A percentile compares a stretch with the other conserved stretches of the same genome.
phyloP scores from a whole-genome alignment of 92 coral and sea anemone species.

The Epizoanthus illoricatus region DNA sequence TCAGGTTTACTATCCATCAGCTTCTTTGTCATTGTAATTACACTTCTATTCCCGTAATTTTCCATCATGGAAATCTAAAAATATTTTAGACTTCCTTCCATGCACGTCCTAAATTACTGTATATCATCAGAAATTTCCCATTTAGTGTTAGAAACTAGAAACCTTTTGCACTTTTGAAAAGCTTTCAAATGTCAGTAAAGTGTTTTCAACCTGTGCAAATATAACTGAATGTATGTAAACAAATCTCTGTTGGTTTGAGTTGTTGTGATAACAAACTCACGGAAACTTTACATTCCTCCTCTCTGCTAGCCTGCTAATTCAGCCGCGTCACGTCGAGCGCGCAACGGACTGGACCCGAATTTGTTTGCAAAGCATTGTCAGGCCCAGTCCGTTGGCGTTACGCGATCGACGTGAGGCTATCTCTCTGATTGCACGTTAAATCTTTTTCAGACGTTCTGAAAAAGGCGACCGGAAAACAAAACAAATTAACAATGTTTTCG shows the following conservation, averaged over 20 bases:
- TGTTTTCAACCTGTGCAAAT: background rate
- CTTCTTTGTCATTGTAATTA: background rate
- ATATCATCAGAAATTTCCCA: background rate
- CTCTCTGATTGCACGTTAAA: too few relatives aligned
- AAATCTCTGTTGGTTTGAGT: background rate
- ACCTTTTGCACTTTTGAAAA: background rate
- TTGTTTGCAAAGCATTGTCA: too few relatives aligned
- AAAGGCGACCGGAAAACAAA: too few relatives aligned
- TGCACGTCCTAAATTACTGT: too few relatives aligned
- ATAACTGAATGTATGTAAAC: background rate
- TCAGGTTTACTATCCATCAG: background rate
- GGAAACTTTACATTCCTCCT: background rate
- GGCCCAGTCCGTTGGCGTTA: too few relatives aligned
- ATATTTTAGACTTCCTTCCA: background rate
- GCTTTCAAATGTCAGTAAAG: background rate
- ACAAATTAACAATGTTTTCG: too few relatives aligned
- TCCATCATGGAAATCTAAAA: background rate
- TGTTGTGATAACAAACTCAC: background rate
- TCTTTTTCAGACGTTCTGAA: too few relatives aligned
- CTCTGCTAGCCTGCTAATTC: too few relatives aligned
- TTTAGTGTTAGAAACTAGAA: background rate
- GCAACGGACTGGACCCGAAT: too few relatives aligned
- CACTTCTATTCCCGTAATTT: background rate
- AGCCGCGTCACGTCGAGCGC: too few relatives aligned
- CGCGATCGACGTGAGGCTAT: too few relatives aligned